Base-by-base conservation (phyloP, 2,888 invertebrate genomes). In the Mesorhabditis spiculigera region DNA sequence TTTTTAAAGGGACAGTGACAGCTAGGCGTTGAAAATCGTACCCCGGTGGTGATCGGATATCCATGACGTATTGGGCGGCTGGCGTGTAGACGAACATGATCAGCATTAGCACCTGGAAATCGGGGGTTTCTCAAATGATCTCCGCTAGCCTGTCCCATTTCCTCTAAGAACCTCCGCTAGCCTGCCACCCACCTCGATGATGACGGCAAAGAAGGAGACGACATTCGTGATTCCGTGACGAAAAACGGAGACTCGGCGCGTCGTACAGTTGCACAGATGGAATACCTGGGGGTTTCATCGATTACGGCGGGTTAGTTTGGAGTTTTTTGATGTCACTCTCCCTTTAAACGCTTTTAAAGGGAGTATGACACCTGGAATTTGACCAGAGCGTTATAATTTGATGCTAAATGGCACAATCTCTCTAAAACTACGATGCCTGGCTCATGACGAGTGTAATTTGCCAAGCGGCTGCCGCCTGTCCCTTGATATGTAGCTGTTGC, bases 191-290 rank as follows among this genome's bases (percentile, higher is more conserved):
- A 80, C 80, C 75, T 85, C 85, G 69, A 85, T 82, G 45, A 82
- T 73, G 5, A 82, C 81, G 6, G 85, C 85, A 66, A 85, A 83
- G 13, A 85, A 72, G 66, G 79, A 77, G 43, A 85, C 81, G 68
- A 85, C 74, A 69, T 85, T 85, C 43, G 82, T 80, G 44, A 85
- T 73, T 44, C 85, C 85, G 67, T 85, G 85, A 6, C 79, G 78
- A 74, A 85, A 82, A 50, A 85, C 81, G n/a, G 85, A 85, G 13
- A 85, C 81, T 28, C 85, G 77, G 6, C 85, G 74, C 5, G 85
- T 85, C 13, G 85, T 84, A 73, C 85, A 85, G 73, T 85, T 83
- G 76, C 78, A 85, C 41, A 85, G 71, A 71, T 85, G 85, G 74
- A 85, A 85, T 16, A 85, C 82, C 80, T 80, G 62, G 10, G 1